phyloP scores from a whole-genome alignment of 53 echinoderm and acorn worm genomes.

The Echinarachnius parma region DNA sequence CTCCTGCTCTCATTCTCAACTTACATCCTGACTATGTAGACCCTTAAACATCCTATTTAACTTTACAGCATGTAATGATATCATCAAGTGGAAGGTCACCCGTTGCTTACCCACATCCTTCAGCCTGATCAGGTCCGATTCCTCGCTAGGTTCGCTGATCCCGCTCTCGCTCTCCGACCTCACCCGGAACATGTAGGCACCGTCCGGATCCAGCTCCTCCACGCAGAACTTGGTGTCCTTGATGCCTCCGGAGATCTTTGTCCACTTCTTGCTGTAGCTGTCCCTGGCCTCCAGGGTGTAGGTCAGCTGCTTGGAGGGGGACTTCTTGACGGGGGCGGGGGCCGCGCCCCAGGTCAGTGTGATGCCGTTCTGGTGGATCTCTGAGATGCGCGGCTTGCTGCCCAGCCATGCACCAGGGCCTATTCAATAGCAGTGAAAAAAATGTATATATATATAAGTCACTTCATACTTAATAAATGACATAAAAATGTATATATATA shows the following conservation, averaged over 20 bases:
- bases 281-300: conserved; percentile 83
- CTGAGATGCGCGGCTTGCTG: conserved; percentile 58
- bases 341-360: conserved; percentile 71
- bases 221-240: conserved; percentile 70
- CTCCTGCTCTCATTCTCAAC: too few species aligned
- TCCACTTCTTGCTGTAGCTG: conserved; percentile 64
- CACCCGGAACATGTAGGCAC: conserved; percentile 75
- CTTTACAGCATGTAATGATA: too few species aligned
- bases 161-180: conserved; percentile 79
- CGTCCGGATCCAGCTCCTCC: conserved; percentile 63
- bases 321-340: conserved; percentile 32
- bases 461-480: too few species aligned
- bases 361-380: conserved; percentile 65
- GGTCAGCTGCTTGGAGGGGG: conserved; percentile 46
- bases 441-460: too few species aligned
- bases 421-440: neutral
- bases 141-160: conserved; percentile 88
- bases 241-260: conserved; percentile 59
- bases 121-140: conserved; percentile 68
- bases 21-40: too few species aligned
- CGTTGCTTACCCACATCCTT: conserved; percentile 68
- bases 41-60: too few species aligned
- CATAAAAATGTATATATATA: too few species aligned
- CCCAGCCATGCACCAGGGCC: conserved; percentile 36
- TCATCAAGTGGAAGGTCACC: too few species aligned